Evolutionary conservation across 53 echinoderm and acorn worm genomes (phyloP), one percentile per base, ranked within the genome.

Genomic region (Antedon mediterranea): DNA sequence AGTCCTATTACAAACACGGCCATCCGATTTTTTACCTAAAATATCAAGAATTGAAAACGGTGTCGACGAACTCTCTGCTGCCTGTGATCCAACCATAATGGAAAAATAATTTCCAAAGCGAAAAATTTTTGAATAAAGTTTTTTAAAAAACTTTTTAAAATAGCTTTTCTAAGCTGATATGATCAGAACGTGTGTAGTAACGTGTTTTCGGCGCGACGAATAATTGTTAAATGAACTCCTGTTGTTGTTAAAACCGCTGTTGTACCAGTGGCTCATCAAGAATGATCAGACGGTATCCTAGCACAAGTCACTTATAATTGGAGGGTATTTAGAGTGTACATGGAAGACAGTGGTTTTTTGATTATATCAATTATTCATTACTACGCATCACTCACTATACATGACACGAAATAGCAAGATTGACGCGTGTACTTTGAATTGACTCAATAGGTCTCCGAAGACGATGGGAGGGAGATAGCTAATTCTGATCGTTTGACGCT

Each of bases 1-100:
- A 57, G 57, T 57, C 57, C 57, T 57, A 57, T 57, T 57, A 57
- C 57, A 57, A 57, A 23, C 57, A 18, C 13, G 57, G 14, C 23
- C 57, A 57, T 8, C 57, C 23, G 76, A 18, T 71, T 71, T 31
- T 86, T 43, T 86, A 13, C 87, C 87, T 43, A 91, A 83, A 83
- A 91, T 91, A 73, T 91, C 91, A 32, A 84, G 57, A 33, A 91
- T 91, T 0, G 88, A 85, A 81, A 91, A 91, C 31, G 91, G 91
- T 14, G 91, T 91, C 0, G 87, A 79, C 76, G 85, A 76, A 42
- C 9, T 18, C 23, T 57, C 57, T 2, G 57, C 57, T 41, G 41
- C 41, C 2, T 57, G 57, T 18, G 57, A 57, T 57, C 57, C 57
- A 57, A 57, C 57, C 57, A 57, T 57, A 2, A 15, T 57, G 57